Percentiles rank a stretch among this genome's conserved stretches.
phyloP scores from a whole-genome alignment of 2,113 vertebrate genomes.

The Cygnus atratus region DNA sequence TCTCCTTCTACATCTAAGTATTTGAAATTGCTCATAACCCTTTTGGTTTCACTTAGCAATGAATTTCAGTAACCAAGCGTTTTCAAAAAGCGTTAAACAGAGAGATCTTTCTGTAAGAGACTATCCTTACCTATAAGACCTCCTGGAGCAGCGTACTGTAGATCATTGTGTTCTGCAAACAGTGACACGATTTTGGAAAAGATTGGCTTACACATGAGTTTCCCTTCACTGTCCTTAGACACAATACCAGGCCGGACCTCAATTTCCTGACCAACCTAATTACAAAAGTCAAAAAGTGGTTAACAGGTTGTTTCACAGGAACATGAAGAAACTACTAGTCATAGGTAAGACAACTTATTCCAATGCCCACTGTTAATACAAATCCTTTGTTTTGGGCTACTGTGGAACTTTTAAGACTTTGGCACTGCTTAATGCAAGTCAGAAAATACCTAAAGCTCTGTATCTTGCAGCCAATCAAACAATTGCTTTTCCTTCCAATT shows the following conservation, averaged over 20 bases:
- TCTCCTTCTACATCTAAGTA: neutral
- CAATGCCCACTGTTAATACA: neutral
- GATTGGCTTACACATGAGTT: conserved; percentile 99
- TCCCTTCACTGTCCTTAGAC: conserved; percentile 98
- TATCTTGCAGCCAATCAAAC: neutral
- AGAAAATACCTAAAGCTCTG: neutral
- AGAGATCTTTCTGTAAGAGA: neutral
- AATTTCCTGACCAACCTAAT: conserved; percentile 95
- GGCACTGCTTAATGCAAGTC: neutral
- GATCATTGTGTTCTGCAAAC: conserved; percentile 97
- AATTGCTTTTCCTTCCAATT: neutral
- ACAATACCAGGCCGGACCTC: conserved; percentile 98
- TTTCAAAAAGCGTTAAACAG: neutral
- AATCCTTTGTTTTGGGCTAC: neutral
- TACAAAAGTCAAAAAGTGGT: neutral
- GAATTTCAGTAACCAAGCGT: neutral
- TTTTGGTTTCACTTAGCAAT: neutral
- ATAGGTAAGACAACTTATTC: neutral
- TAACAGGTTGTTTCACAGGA: neutral
- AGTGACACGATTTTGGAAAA: conserved; percentile 99
- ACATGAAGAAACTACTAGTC: neutral
- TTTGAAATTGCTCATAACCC: neutral
- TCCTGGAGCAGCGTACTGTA: conserved; percentile 95
- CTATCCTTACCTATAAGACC: conserved; percentile 90
- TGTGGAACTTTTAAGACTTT: neutral